Conservation (phyloP, 2,113 vertebrate species). For the Neodon shergylaensis region DNA sequence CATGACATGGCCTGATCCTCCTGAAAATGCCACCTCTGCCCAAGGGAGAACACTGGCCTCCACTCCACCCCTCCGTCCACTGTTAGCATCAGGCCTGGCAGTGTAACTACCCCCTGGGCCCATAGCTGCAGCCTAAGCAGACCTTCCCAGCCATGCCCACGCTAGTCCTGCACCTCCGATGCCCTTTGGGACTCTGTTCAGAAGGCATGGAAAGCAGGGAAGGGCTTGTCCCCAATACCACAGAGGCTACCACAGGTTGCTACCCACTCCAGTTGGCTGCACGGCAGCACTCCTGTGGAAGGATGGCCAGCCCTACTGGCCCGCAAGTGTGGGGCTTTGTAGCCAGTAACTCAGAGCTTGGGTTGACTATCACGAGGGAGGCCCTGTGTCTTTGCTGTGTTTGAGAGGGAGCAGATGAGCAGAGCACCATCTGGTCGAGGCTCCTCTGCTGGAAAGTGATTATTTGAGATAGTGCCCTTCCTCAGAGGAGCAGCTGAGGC, state of each 20-base stretch:
- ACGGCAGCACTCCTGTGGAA: neutral
- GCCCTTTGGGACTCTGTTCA: neutral
- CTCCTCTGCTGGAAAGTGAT: neutral
- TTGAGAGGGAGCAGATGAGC: neutral
- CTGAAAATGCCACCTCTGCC: neutral
- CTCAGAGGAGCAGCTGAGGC: neutral
- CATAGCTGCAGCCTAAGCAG: neutral
- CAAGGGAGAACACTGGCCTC: neutral
- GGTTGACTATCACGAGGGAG: neutral
- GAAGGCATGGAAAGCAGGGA: neutral
- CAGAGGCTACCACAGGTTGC: neutral
- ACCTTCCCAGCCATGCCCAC: neutral
- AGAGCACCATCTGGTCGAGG: neutral
- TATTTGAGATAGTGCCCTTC: neutral
- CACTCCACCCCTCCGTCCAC: neutral
- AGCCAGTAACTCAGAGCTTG: neutral
- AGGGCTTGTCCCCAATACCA: neutral
- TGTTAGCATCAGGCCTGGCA: neutral
- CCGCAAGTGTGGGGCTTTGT: neutral
- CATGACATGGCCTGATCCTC: conserved; percentile 67
- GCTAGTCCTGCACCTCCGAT: neutral
- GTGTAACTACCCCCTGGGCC: neutral
- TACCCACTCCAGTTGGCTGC: accelerated
- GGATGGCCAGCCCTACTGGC: neutral
- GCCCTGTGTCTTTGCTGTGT: neutral